phyloP scores from a whole-genome alignment of 1,140 invertebrate species.

The Nasonia giraulti region DNA sequence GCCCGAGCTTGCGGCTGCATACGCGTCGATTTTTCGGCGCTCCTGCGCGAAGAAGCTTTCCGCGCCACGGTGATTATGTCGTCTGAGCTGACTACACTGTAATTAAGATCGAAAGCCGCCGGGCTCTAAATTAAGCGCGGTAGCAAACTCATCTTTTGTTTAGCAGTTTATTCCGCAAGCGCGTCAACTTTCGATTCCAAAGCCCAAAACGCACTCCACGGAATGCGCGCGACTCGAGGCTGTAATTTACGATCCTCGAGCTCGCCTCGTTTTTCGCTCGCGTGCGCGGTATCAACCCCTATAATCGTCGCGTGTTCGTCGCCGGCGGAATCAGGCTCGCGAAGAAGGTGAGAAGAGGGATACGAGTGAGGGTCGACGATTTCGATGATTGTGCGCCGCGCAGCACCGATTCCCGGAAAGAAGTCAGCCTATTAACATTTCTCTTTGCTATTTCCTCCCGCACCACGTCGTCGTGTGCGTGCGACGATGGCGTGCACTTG shows the following conservation, averaged over 20 bases:
- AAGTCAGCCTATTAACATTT: not conserved
- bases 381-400: not conserved
- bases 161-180: not conserved
- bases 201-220: not conserved
- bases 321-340: not conserved
- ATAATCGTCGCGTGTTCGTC: not conserved
- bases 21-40: not conserved
- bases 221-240: not conserved
- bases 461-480: not conserved
- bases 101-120: no score
- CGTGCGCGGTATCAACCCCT: not conserved
- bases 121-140: no score
- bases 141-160: no score
- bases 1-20: no score
- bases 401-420: slow-evolving; percentile 22
- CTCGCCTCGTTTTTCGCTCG: not conserved
- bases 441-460: not conserved
- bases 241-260: not conserved
- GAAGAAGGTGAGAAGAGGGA: not conserved
- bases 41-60: not conserved
- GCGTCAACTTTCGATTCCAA: not conserved
- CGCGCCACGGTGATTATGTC: not conserved
- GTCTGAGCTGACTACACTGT: not conserved
- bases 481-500: not conserved
- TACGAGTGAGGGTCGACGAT: not conserved